Conservation (phyloP, 2,888 invertebrate species). For the Timema cristinae region DNA sequence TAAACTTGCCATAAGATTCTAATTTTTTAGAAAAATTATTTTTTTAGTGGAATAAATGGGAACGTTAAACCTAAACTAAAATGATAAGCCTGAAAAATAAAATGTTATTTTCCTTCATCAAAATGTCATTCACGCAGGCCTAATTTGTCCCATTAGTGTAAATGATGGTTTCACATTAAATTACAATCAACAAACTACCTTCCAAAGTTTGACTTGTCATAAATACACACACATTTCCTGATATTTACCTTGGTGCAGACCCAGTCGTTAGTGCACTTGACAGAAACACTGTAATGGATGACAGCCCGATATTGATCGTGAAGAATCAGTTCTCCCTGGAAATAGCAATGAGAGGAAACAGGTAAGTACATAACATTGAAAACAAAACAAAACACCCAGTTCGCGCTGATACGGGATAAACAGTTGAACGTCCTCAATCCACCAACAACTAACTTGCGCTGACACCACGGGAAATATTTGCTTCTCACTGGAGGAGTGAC, state of each 20-base stretch:
- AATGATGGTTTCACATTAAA: too few relatives aligned
- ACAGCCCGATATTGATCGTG: slow-evolving; percentile 68
- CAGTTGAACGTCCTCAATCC: background rate
- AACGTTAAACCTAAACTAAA: too few relatives aligned
- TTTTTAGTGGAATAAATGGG: too few relatives aligned
- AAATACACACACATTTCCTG: slow-evolving; percentile 36
- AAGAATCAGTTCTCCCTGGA: slow-evolving; percentile 67
- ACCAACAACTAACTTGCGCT: slow-evolving; percentile 9
- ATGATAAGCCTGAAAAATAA: too few relatives aligned
- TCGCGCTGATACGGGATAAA: slow-evolving; percentile 12
- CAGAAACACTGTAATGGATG: slow-evolving; percentile 66
- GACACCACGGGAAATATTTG: background rate
- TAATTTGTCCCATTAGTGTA: too few relatives aligned
- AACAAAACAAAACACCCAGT: slow-evolving; percentile 1
- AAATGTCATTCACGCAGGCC: too few relatives aligned
- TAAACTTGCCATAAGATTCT: too few relatives aligned
- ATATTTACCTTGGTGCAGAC: slow-evolving; percentile 40
- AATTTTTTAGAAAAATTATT: too few relatives aligned
- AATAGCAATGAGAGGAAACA: slow-evolving; percentile 42
- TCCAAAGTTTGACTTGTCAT: too few relatives aligned
- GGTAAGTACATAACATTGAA: background rate
- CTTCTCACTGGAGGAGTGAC: too few relatives aligned
- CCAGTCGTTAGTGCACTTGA: slow-evolving; percentile 41
- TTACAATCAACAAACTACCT: too few relatives aligned
- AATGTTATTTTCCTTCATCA: too few relatives aligned